Evolutionary conservation across 2,113 vertebrate species (phyloP).

Genomic region (Oostethus manadensis): DNA sequence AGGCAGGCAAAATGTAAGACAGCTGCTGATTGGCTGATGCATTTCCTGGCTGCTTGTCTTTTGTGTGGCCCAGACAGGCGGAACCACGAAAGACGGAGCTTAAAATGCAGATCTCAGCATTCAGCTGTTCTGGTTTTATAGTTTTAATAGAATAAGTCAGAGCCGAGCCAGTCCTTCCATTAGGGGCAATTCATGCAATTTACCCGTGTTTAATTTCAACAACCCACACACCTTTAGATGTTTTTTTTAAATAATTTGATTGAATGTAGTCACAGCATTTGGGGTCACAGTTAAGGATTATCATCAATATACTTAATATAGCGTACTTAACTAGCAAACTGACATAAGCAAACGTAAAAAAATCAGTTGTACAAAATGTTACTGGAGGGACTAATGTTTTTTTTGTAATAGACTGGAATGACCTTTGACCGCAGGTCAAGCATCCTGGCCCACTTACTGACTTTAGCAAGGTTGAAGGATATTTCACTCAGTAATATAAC

Average conservation of each 20-base stretch:
- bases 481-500: no score
- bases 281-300: no score
- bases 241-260: background rate
- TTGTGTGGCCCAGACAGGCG: slow-evolving; percentile 86
- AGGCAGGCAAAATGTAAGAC: slow-evolving; percentile 80
- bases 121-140: slow-evolving; percentile 5
- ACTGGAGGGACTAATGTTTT: no score
- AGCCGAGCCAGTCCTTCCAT: background rate
- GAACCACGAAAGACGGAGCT: slow-evolving; percentile 76
- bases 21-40: slow-evolving; percentile 86
- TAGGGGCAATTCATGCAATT: background rate
- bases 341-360: no score
- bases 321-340: no score
- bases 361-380: no score
- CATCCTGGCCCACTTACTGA: no score
- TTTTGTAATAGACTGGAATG: no score
- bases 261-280: background rate
- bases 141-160: background rate
- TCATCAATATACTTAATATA: no score
- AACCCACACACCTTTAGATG: background rate
- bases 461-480: no score
- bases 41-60: slow-evolving; percentile 97
- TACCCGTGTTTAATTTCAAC: background rate
- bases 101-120: slow-evolving; percentile 3
- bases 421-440: no score